Base-by-base conservation (phyloP, 2,888 invertebrate genomes). In the Nudaria mundana region DNA sequence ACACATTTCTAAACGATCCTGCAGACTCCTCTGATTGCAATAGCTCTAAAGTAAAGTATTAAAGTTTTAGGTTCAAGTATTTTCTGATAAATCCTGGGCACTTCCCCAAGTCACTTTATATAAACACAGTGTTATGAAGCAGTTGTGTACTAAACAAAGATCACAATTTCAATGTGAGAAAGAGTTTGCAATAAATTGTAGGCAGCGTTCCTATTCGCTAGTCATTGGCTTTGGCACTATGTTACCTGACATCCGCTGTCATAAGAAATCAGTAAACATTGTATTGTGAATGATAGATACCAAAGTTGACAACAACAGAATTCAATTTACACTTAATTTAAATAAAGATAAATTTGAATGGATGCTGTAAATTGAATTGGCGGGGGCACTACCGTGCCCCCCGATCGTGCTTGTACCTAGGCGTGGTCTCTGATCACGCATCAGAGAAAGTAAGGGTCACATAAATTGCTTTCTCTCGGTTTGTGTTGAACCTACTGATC, bases 391-490 rank as follows among this genome's bases (percentile, higher is more conserved):
- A n/a, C n/a, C n/a, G n/a, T n/a, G n/a, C n/a, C n/a, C n/a, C n/a
- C n/a, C n/a, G n/a, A n/a, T n/a, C n/a, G n/a, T n/a, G n/a, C n/a
- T n/a, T n/a, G 29, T 22, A 31, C 32, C 41, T 41, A 49, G 71
- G 69, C 59, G 72, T 60, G 68, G 68, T 66, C 54, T 22, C 44
- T 56, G 45, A 59, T 48, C 49, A 49, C 50, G 53, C 63, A 54
- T 44, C 52, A 69, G 84, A 76, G 87, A 86, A 87, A 87, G 87
- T 81, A 73, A 81, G 82, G 81, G 78, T 76, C 69, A 44, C 46
- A 45, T 31, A 55, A 54, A 36, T 47, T 69, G 75, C 79, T 85
- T 84, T 86, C 85, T 78, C 82, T 68, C 63, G 59, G 56, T 71
- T n/a, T 69, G 61, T 59, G 52, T 53, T 73, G 78, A 79, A 77